phyloP scores from a whole-genome alignment of 2,797 vertebrate genomes.

The Hydrolagus colliei region DNA sequence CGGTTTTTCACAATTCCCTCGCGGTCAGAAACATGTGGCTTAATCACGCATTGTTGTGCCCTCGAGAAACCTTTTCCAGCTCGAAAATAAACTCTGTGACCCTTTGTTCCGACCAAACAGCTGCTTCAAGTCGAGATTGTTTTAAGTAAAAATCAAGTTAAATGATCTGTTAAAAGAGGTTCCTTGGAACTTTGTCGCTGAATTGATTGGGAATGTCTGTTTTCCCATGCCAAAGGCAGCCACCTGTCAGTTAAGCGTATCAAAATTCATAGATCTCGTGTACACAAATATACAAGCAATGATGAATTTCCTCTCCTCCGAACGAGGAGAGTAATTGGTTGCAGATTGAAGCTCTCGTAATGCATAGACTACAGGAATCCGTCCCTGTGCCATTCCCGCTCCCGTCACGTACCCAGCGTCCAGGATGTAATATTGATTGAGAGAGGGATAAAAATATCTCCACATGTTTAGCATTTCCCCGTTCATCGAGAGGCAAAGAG shows the following conservation, averaged over 20 bases:
- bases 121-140: slow-evolving; percentile 32
- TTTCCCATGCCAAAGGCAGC: slow-evolving; percentile 29
- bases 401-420: not conserved
- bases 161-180: slow-evolving; percentile 32
- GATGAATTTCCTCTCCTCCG: slow-evolving; percentile 29
- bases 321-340: slow-evolving; percentile 21
- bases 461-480: not conserved
- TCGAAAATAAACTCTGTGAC: slow-evolving; percentile 31
- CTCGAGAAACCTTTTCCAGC: slow-evolving; percentile 22
- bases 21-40: slow-evolving; percentile 30
- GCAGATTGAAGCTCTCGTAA: slow-evolving; percentile 24
- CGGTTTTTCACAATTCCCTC: not conserved
- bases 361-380: slow-evolving; percentile 22
- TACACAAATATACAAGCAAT: slow-evolving; percentile 32
- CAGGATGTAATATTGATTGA: slow-evolving; percentile 27
- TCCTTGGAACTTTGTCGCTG: slow-evolving; percentile 31
- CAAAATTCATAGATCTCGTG: slow-evolving; percentile 30
- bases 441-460: not conserved
- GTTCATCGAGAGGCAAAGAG: not conserved
- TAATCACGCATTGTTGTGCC: slow-evolving; percentile 27
- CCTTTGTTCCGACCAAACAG: slow-evolving; percentile 30
- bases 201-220: slow-evolving; percentile 30
- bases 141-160: slow-evolving; percentile 32
- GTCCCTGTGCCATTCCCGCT: slow-evolving; percentile 12
- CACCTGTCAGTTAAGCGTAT: slow-evolving; percentile 29